phyloP scores from a whole-genome alignment of 2,797 vertebrate species.

The Acanthis flammea region DNA sequence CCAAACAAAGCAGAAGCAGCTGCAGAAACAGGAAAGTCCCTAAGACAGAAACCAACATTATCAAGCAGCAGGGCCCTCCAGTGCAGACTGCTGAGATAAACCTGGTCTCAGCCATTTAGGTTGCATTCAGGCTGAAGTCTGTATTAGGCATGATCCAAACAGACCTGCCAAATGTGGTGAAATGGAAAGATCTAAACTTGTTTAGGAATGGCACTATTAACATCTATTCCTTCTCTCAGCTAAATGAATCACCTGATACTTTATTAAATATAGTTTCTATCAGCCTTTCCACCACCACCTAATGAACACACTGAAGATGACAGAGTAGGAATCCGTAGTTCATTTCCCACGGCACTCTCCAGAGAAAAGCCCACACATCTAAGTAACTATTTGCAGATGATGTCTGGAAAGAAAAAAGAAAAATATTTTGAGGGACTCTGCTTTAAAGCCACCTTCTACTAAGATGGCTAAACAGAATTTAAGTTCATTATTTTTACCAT shows the following conservation, averaged over 20 bases:
- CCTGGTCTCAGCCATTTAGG: background rate
- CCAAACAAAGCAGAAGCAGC: background rate
- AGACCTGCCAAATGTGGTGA: background rate
- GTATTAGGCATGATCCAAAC: background rate
- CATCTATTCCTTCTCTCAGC: background rate
- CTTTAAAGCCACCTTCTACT: background rate
- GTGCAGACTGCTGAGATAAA: background rate
- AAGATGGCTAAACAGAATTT: background rate
- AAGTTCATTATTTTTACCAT: background rate
- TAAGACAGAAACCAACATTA: background rate
- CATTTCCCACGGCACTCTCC: background rate
- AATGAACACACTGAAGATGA: background rate
- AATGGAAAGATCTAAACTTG: background rate
- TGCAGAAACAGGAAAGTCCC: background rate
- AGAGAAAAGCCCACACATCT: background rate
- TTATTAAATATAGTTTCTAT: background rate
- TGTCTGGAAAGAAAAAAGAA: background rate
- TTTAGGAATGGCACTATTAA: background rate
- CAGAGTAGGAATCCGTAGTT: background rate
- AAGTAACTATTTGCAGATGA: constrained; percentile 13
- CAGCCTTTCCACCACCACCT: background rate
- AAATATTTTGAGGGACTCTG: background rate
- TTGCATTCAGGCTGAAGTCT: background rate
- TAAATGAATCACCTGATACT: background rate
- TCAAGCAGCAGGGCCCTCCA: background rate